phyloP scores from a whole-genome alignment of 2,113 vertebrate species.

The Etheostoma cragini region DNA sequence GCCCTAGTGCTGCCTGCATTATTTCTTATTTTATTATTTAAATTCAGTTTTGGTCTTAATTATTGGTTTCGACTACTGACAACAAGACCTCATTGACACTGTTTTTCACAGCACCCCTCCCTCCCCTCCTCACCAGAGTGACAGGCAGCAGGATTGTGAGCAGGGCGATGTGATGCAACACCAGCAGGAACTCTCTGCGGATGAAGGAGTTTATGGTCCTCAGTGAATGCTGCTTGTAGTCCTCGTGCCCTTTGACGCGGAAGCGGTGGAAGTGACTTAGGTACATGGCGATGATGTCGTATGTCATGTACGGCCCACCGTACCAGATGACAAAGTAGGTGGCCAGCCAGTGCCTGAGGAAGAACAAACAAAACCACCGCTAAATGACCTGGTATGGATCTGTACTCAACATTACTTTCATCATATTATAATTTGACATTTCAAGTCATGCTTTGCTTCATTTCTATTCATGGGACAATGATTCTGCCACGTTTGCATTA shows the following conservation, averaged over 20 bases:
- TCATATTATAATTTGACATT: no score
- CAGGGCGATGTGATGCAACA: slow-evolving; percentile 93
- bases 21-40: no score
- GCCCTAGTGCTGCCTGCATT: neutral
- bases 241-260: slow-evolving; percentile 81
- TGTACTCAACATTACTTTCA: neutral
- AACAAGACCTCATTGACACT: slow-evolving; percentile 1
- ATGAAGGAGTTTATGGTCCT: slow-evolving; percentile 88
- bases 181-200: slow-evolving; percentile 91
- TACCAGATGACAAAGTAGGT: slow-evolving; percentile 91
- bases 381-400: neutral
- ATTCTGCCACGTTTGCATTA: neutral
- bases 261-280: slow-evolving; percentile 94
- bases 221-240: slow-evolving; percentile 85
- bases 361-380: slow-evolving; percentile 1
- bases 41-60: slow-evolving; percentile 17
- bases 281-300: slow-evolving; percentile 96
- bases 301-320: slow-evolving; percentile 95
- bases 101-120: slow-evolving; percentile 20
- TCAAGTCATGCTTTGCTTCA: neutral
- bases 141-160: slow-evolving; percentile 91
- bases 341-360: slow-evolving; percentile 92
- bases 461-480: neutral
- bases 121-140: slow-evolving; percentile 87
- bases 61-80: slow-evolving; percentile 18